Conservation (phyloP, 2,797 vertebrate species). For the Lepilemur ruficaudatus region DNA sequence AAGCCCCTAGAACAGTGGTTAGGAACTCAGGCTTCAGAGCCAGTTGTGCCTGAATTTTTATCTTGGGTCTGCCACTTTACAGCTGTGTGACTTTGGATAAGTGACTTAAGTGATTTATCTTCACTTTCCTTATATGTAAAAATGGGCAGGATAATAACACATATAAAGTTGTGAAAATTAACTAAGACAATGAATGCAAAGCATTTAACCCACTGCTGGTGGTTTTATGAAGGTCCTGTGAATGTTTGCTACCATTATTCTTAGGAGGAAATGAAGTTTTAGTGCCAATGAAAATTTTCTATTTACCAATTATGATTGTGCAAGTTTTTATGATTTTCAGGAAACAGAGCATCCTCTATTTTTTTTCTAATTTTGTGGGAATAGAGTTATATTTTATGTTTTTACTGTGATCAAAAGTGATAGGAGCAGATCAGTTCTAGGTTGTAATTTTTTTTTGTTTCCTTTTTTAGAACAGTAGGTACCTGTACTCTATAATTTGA, state of each 20-base stretch:
- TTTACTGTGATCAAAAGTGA: not conserved
- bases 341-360: not conserved
- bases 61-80: not conserved
- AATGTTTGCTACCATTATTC: not conserved
- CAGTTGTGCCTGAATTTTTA: not conserved
- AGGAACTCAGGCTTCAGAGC: not conserved
- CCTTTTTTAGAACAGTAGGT: not conserved
- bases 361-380: not conserved
- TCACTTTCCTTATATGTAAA: slow-evolving; percentile 17
- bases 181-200: not conserved
- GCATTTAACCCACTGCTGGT: not conserved
- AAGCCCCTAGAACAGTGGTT: not conserved
- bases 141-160: not conserved
- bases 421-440: not conserved
- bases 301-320: not conserved
- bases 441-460: not conserved
- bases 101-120: not conserved
- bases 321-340: not conserved
- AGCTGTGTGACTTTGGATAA: not conserved
- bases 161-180: not conserved
- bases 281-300: not conserved
- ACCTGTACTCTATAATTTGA: not conserved
- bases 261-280: not conserved
- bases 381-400: slow-evolving; percentile 30
- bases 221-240: not conserved